Evolutionary conservation across 2,888 invertebrate genomes (phyloP).

Genomic region (Heliothis peltigera): DNA sequence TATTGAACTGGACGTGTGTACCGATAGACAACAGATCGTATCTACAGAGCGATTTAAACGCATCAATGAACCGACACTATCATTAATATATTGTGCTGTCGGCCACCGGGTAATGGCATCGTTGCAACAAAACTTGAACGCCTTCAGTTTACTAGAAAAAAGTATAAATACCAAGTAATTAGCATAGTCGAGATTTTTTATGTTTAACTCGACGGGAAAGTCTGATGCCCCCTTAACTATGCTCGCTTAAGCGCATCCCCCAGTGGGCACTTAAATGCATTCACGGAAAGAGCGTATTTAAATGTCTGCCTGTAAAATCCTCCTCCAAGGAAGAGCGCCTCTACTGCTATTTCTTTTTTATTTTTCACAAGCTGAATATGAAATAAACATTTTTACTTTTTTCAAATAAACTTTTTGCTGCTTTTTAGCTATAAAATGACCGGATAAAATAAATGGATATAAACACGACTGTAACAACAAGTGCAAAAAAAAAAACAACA

Average conservation of each 20-base stretch:
- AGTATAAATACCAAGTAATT: slow-evolving; percentile 56
- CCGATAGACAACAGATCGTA: slow-evolving; percentile 2
- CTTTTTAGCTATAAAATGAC: background rate
- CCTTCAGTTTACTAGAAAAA: slow-evolving; percentile 6
- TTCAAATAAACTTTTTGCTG: background rate
- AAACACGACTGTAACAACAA: too few species aligned
- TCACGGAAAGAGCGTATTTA: slow-evolving; percentile 66
- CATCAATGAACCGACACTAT: slow-evolving; percentile 35
- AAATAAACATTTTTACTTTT: slow-evolving; percentile 7
- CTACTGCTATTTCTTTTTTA: slow-evolving; percentile 16
- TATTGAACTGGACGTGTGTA: slow-evolving; percentile 4
- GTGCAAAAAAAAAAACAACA: background rate
- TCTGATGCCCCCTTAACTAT: slow-evolving; percentile 62
- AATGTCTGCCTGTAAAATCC: slow-evolving; percentile 62
- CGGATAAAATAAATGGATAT: background rate
- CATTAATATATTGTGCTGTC: slow-evolving; percentile 2
- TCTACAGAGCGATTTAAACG: slow-evolving; percentile 19
- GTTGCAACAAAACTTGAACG: background rate
- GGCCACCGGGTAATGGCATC: slow-evolving; percentile 4
- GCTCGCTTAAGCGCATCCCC: slow-evolving; percentile 58
- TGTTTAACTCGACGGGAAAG: slow-evolving; percentile 54
- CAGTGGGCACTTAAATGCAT: slow-evolving; percentile 68
- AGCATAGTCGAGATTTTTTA: slow-evolving; percentile 56
- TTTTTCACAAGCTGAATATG: background rate
- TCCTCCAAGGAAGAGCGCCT: slow-evolving; percentile 45